A percentile compares a stretch with the other conserved stretches of the same genome.
These are phyloP conservation scores for Nothocercus julius DNA, from an alignment of 2,113 vertebrate genomes.

Conservation along the genomic window DNA sequence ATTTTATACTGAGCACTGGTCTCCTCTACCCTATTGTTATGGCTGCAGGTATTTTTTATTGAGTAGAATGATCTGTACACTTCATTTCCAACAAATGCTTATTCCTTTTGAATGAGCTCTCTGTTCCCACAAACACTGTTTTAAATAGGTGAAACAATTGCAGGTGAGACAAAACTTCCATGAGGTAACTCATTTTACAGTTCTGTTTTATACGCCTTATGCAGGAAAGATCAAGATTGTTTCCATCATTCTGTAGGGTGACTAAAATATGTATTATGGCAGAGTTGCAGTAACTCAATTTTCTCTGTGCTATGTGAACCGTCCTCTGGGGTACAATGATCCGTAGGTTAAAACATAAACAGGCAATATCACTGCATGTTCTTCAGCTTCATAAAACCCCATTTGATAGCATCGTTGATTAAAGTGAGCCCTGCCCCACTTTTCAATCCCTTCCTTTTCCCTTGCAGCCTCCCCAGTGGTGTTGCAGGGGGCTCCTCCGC, in stretches of 20 bases:
- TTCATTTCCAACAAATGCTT: neutral
- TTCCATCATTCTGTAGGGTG: neutral
- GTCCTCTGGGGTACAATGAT: neutral
- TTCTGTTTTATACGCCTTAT: neutral
- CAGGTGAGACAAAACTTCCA: neutral
- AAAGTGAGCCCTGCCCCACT: neutral
- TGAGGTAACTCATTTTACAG: neutral
- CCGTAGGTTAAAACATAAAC: neutral
- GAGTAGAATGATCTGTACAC: neutral
- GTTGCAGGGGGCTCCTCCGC: neutral
- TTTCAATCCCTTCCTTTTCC: neutral
- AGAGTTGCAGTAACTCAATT: neutral
- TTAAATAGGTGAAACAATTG: neutral
- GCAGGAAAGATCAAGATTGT: neutral
- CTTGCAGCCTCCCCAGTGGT: neutral
- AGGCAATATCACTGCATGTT: neutral
- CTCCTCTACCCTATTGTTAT: neutral
- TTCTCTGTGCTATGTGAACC: neutral
- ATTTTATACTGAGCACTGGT: neutral
- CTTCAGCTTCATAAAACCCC: constrained; percentile 7
- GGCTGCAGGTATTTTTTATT: neutral
- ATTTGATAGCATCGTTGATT: neutral
- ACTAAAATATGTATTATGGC: neutral
- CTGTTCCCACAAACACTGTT: neutral
- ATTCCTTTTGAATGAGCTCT: neutral